Evolutionary conservation across 1,140 invertebrate species (phyloP), one percentile per base, ranked within the genome.

Genomic region (Tribolium castaneum): DNA sequence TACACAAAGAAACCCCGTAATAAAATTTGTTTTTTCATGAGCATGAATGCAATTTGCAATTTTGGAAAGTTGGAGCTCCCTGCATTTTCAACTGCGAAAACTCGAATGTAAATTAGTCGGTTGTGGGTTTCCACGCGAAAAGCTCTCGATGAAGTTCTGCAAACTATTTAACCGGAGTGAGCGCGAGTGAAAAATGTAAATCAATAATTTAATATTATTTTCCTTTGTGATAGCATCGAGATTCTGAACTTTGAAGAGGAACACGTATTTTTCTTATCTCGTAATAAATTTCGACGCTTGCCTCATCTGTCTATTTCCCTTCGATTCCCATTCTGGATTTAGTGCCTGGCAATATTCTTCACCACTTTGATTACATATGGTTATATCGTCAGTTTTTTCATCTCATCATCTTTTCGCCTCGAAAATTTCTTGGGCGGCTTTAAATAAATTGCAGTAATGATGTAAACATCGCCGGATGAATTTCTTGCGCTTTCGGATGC

Each of bases 141-240:
- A 35, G 30, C 25, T n/a, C 59, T 35, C 30, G 59, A 66, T 66
- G 59, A 66, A 66, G 59, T 66, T 66, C 59, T 22, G 25, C 25
- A 35, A 66, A 66, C 59, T 66, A 66, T 66, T 66, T 66, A 66
- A 66, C 30, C 25, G 25, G 4, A 39, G 59, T 35, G 10, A 34
- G 12, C 59, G 30, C 30, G 25, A 34, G 30, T 66, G 59, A 66
- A 66, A 66, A 66, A 66, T 66, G 25, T 66, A 34, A 66, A 66
- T 66, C 59, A 35, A 66, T 66, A 66, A 66, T 66, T 66, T 66
- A 66, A 66, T 66, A 66, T 66, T 66, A 66, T 66, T 66, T 66
- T 66, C 30, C 59, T 66, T 66, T 66, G 59, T 66, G 59, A 66
- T 66, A 66, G 30, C 59, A 35, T 66, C 59, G 59, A n/a, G 30